Base-by-base conservation (phyloP, 2,888 invertebrate genomes). In the Acronicta leporina region DNA sequence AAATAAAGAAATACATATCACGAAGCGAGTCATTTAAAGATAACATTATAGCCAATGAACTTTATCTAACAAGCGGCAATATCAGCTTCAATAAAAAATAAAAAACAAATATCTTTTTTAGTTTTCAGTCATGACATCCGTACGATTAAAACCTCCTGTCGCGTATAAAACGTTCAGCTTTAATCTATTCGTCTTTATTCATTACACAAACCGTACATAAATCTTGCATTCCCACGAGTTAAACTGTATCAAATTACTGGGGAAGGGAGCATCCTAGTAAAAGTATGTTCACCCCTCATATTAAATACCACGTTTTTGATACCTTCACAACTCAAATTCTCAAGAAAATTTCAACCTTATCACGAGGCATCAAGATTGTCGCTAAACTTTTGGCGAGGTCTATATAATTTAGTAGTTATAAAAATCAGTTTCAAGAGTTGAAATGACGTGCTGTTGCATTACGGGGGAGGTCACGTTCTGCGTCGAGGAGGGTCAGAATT, bases 221-320 rank as follows among this genome's bases (percentile, higher is more conserved):
- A 86, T 85, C 82, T 82, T 77, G 56, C 80, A 82, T 91, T 92
- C 91, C 87, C 91, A 91, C 85, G 89, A 87, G 85, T 87, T 88
- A 86, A 90, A 87, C 88, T 85, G 85, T 91, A 91, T 91, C 89
- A 85, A 87, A 92, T 92, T 92, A 89, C 90, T 80, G 77, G 80
- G 85, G 85, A 71, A 71, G 80, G 79, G 75, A 85, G 84, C 86
- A 85, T 83, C 81, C 81, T 78, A 84, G 78, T 84, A 71, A 68
- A 76, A 77, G 79, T 77, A 74, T 77, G 79, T 82, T 83, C 87
- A 81, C 89, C 88, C 90, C 82, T 85, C 79, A 81, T 79, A 83
- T 80, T 77, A 68, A 68, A 75, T 56, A 71, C 75, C 66, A 75
- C 33, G 64, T 14, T 46, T 42, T 27, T 25, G n/a, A 13, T 53